Percentiles rank a stretch among this genome's conserved stretches.
phyloP scores from a whole-genome alignment of 2,113 vertebrate species.

The Podarcis cretensis region DNA sequence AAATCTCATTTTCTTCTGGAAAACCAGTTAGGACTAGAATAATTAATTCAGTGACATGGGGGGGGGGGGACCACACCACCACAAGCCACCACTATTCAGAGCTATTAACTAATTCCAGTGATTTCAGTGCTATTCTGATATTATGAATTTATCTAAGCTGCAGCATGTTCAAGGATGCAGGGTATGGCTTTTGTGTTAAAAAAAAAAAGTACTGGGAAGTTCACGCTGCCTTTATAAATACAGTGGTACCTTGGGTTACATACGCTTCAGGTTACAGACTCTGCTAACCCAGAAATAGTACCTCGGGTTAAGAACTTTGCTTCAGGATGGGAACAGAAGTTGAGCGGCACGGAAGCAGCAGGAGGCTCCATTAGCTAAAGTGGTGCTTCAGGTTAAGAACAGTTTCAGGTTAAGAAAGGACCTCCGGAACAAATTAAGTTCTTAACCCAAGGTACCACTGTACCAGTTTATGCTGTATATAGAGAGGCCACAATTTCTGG shows the following conservation, averaged over 20 bases:
- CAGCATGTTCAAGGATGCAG: not conserved
- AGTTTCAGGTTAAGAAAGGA: no score
- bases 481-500: not conserved
- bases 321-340: no score
- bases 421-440: no score
- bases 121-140: not conserved
- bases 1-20: constrained; percentile 58
- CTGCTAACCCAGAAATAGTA: no score
- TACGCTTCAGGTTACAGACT: no score
- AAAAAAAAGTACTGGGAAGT: not conserved
- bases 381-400: no score
- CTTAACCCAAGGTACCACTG: no score
- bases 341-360: no score
- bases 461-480: not conserved
- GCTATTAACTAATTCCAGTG: constrained; percentile 48
- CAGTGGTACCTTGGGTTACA: no score
- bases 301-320: no score
- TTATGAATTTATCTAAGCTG: not conserved
- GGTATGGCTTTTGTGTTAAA: not conserved
- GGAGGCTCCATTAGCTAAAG: no score
- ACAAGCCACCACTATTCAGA: constrained; percentile 19
- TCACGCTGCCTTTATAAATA: not conserved
- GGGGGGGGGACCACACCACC: constrained; percentile 31
- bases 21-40: constrained; percentile 56
- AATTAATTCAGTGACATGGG: constrained; percentile 57